Evolutionary conservation across 2,888 invertebrate species (phyloP).

Genomic region (Bellardia bayeri): DNA sequence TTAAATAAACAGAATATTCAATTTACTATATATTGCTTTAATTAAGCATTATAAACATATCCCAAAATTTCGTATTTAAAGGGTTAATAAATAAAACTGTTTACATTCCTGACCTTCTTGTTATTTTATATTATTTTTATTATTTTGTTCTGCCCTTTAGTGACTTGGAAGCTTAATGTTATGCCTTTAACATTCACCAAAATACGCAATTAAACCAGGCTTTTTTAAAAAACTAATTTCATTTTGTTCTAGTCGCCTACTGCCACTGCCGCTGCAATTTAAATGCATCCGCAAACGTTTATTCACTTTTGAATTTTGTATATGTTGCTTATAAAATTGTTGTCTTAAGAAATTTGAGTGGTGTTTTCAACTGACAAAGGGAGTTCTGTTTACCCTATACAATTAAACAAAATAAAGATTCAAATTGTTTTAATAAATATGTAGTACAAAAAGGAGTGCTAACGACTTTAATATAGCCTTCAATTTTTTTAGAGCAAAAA

Average conservation of each 20-base stretch:
- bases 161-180: background rate
- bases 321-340: slow-evolving; percentile 5
- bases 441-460: background rate
- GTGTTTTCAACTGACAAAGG: background rate
- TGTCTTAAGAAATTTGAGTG: slow-evolving; percentile 5
- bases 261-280: background rate
- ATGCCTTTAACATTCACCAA: background rate
- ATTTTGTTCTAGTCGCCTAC: too few species aligned
- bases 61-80: too few species aligned
- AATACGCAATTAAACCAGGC: background rate
- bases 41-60: too few species aligned
- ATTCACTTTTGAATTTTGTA: slow-evolving; percentile 11
- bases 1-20: too few species aligned
- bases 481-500: too few species aligned
- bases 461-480: too few species aligned
- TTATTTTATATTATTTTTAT: background rate
- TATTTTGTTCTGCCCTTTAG: background rate
- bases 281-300: slow-evolving; percentile 25
- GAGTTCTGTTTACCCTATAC: background rate
- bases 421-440: background rate
- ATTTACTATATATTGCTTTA: too few species aligned
- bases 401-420: background rate
- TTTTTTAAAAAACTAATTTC: background rate
- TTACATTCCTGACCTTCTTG: background rate
- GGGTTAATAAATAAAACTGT: too few species aligned